These are phyloP conservation scores for Zaprionus vittiger DNA, from an alignment of 1,140 invertebrate species.

Conservation along the genomic window DNA sequence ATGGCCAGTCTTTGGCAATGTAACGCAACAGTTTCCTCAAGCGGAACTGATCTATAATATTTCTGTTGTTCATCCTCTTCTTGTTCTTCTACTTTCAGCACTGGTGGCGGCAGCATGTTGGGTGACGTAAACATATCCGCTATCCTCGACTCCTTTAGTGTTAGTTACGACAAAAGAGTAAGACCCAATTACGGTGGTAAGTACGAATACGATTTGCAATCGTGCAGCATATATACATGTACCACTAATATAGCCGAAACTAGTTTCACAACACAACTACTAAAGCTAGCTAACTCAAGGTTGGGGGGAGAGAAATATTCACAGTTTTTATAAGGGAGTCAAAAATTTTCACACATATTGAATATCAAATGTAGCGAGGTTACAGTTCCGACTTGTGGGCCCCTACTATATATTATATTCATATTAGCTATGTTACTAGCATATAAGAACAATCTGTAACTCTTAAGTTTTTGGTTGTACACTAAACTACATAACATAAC, in stretches of 20 bases:
- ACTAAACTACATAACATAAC: constrained; percentile 1
- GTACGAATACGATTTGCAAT: constrained; percentile 83
- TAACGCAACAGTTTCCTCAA: neutral
- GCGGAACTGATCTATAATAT: neutral
- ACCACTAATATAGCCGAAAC: neutral
- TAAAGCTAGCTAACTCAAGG: constrained; percentile 10
- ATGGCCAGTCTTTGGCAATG: no score
- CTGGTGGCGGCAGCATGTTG: constrained; percentile 91
- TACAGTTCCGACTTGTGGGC: neutral
- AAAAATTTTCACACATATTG: neutral
- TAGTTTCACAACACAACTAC: constrained; percentile 9
- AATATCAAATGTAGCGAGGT: neutral
- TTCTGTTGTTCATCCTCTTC: neutral
- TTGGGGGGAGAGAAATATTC: neutral
- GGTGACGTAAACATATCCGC: constrained; percentile 96
- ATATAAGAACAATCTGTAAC: neutral
- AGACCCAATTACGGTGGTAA: constrained; percentile 98
- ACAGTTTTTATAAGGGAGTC: neutral
- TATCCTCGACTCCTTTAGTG: constrained; percentile 96
- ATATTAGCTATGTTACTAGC: neutral
- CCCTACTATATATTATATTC: neutral
- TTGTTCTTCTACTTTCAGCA: constrained; percentile 83
- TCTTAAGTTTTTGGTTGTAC: neutral
- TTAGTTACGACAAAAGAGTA: constrained; percentile 98
- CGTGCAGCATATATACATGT: constrained; percentile 1